phyloP scores from a whole-genome alignment of 2,797 vertebrate genomes.

The Chelidonichthys spinosus region DNA sequence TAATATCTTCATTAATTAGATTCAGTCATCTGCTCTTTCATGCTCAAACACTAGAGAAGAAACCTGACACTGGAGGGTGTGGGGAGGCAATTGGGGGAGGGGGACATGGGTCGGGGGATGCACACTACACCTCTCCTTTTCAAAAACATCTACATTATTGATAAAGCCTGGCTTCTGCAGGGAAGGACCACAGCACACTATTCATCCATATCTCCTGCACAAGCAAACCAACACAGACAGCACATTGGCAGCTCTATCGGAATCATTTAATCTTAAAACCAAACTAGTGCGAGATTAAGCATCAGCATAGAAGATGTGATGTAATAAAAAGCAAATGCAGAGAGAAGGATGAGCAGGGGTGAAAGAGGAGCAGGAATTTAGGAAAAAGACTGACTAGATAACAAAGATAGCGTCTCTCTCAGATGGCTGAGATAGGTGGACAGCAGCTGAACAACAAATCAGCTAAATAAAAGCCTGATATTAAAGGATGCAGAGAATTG shows the following conservation, averaged over 20 bases:
- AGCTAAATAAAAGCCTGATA: constrained; percentile 61
- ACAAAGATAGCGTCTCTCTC: constrained; percentile 34
- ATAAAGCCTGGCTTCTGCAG: constrained; percentile 75
- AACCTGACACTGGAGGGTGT: constrained; percentile 80
- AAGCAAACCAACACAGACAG: constrained; percentile 33
- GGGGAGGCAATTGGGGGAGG: constrained; percentile 59
- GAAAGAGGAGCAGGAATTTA: constrained; percentile 16
- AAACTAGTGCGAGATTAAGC: constrained; percentile 19
- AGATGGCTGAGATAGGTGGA: constrained; percentile 36
- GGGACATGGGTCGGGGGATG: constrained; percentile 39
- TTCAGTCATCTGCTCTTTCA: constrained; percentile 80
- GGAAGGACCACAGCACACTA: constrained; percentile 54
- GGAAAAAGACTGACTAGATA: constrained; percentile 4
- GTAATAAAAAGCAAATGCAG: constrained; percentile 24
- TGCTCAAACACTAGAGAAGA: constrained; percentile 72
- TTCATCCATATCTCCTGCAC: constrained; percentile 47
- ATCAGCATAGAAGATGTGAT: constrained; percentile 3
- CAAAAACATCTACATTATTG: constrained; percentile 87
- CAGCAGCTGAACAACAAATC: constrained; percentile 41
- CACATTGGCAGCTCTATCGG: constrained; percentile 6
- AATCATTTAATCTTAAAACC: constrained; percentile 23
- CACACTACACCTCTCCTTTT: constrained; percentile 75
- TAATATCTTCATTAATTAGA: constrained; percentile 84
- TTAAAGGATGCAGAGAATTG: constrained; percentile 57
- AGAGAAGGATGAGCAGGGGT: constrained; percentile 11